Base-by-base conservation (phyloP, 2,797 vertebrate genomes). In the Myotis vivesi region DNA sequence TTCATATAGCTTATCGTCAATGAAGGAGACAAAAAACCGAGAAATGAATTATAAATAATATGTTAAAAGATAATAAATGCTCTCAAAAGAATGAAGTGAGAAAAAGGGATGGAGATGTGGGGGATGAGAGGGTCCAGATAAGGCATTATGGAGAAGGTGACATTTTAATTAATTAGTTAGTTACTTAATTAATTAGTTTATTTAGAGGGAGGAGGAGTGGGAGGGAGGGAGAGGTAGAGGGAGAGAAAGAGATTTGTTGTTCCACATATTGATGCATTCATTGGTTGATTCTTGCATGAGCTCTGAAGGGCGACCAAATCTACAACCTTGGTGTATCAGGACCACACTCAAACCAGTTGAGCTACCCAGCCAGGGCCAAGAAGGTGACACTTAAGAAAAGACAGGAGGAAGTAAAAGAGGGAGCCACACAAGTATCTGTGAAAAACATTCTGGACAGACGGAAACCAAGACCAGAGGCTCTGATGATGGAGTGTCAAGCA, bases 21-120 rank as follows among this genome's bases (percentile, higher is more conserved):
- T 5, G 68, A 81, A 57, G 91, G 12, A 69, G 62, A 82, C 1
- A 93, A 71, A 76, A 62, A 76, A 81, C 76, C 59, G 76, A 62
- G 11, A 28, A 53, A 49, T 19, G 22, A 83, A 36, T 64, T 62
- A n/a, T 13, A 76, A 8, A 19, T 7, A 25, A 8, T 30, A n/a
- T 25, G 15, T 46, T 64, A 68, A 76, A 81, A 71, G 41, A 57
- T n/a, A 44, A 0, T 36, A 75, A 71, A 9, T 84, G 23, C 25
- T 72, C 73, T 46, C 33, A n/a, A 46, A 53, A 93, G 33, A 91
- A 90, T 10, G 6, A 59, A 66, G 36, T 15, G 72, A 87, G 44
- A 75, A 62, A 72, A 80, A 72, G 66, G 66, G 36, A 64, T 44
- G 7, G 2, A 28, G n/a, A 73, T 23, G 17, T 3, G 22, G 22